Conservation (phyloP, 2,888 invertebrate species). For the Drosophila algonquin region DNA sequence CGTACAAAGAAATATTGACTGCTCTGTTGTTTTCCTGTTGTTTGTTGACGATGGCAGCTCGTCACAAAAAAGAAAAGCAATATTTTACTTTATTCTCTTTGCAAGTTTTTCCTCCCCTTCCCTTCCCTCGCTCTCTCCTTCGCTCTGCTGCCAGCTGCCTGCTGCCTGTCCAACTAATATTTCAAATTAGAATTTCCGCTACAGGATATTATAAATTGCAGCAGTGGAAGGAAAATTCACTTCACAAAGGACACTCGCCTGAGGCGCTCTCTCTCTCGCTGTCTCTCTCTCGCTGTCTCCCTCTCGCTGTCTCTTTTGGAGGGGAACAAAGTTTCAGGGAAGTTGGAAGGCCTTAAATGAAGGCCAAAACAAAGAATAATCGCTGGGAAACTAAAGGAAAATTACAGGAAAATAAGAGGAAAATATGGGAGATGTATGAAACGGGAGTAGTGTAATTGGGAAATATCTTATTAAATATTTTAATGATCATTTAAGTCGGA, state of each 20-base stretch:
- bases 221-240: constrained; percentile 20
- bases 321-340: neutral
- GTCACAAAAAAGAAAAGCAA: neutral
- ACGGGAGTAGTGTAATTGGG: too few species aligned
- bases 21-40: neutral
- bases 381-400: neutral
- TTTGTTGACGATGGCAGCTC: neutral
- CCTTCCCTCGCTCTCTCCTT: constrained; percentile 29
- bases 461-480: neutral
- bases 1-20: neutral
- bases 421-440: neutral
- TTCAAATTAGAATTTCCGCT: neutral
- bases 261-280: neutral
- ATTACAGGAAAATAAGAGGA: neutral
- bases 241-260: constrained; percentile 43
- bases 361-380: constrained; percentile 2
- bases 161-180: neutral
- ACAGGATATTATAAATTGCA: constrained; percentile 31
- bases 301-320: neutral
- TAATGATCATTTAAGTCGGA: neutral
- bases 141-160: neutral
- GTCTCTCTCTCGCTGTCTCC: too few species aligned
- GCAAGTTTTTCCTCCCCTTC: constrained; percentile 18
- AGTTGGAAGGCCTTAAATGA: constrained; percentile 8
- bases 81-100: neutral